Conservation (phyloP, 2,888 invertebrate species). For the Scaptomyza tumidula region DNA sequence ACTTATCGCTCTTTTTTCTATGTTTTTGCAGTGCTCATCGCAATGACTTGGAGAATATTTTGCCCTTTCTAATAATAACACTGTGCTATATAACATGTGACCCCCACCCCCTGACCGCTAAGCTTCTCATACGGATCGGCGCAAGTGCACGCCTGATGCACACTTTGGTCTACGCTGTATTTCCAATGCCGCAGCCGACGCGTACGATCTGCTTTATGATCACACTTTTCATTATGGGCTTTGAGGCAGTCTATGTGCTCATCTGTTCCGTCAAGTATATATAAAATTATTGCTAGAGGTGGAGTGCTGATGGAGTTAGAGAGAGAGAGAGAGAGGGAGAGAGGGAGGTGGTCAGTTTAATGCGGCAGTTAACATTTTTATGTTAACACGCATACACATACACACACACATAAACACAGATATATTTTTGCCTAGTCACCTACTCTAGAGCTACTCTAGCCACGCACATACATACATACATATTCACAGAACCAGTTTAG, state of each 20-base stretch:
- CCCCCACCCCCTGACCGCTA: slow-evolving; percentile 85
- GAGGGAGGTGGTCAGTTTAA: slow-evolving; percentile 6
- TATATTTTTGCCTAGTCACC: neutral
- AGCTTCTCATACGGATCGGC: slow-evolving; percentile 86
- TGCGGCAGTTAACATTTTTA: slow-evolving; percentile 22
- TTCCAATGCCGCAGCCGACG: slow-evolving; percentile 86
- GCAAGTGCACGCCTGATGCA: slow-evolving; percentile 86
- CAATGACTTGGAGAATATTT: slow-evolving; percentile 89
- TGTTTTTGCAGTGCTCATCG: slow-evolving; percentile 86
- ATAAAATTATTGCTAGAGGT: slow-evolving; percentile 32
- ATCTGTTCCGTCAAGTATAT: slow-evolving; percentile 59
- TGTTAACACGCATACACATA: slow-evolving; percentile 7
- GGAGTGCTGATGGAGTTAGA: neutral
- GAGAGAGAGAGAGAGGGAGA: neutral
- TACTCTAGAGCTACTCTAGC: neutral
- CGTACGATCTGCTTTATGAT: slow-evolving; percentile 84
- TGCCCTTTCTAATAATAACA: slow-evolving; percentile 86
- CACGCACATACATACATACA: slow-evolving; percentile 1
- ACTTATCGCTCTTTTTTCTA: neutral
- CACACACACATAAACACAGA: neutral
- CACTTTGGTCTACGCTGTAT: slow-evolving; percentile 87
- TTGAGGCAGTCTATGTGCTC: slow-evolving; percentile 85
- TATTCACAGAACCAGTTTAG: slow-evolving; percentile 63
- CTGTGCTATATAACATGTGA: slow-evolving; percentile 86
- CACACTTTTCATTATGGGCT: slow-evolving; percentile 84